These are phyloP conservation scores for Dendrolimus punctatus DNA, from an alignment of 1,140 invertebrate species.

Conservation along the genomic window DNA sequence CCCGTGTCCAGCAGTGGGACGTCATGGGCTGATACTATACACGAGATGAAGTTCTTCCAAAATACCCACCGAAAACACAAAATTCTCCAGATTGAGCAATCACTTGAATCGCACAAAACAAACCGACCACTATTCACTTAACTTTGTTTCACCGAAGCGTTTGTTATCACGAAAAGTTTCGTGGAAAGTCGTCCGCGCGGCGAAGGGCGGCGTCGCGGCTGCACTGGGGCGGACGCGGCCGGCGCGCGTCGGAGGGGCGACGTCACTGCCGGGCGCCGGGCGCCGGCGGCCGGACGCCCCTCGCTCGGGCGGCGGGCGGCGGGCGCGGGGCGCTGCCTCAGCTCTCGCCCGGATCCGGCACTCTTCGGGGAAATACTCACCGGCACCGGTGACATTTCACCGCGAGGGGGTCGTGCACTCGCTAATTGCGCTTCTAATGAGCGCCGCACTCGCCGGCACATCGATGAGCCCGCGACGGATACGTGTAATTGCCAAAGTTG, in stretches of 20 bases:
- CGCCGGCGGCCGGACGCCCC: constrained; percentile 2
- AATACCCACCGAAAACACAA: too few species aligned
- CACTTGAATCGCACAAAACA: too few species aligned
- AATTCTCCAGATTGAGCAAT: too few species aligned
- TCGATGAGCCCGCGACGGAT: too few species aligned
- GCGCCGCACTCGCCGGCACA: constrained; percentile 24
- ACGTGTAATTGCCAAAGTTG: background rate
- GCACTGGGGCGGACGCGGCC: constrained; percentile 9
- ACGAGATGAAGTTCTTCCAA: too few species aligned
- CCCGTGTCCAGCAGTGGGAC: too few species aligned
- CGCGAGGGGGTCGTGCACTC: constrained; percentile 32
- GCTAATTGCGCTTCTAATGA: constrained; percentile 55
- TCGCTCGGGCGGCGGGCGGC: constrained; percentile 5
- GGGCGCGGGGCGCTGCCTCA: constrained; percentile 12
- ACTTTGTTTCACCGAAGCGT: too few species aligned
- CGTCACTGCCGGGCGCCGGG: constrained; percentile 4
- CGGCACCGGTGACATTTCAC: constrained; percentile 45
- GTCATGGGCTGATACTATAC: too few species aligned
- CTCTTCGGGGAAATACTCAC: constrained; percentile 48
- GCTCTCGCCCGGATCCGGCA: constrained; percentile 16
- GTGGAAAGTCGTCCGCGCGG: too few species aligned
- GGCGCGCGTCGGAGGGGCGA: constrained; percentile 7
- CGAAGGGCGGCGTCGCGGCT: too few species aligned
- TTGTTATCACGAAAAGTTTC: too few species aligned
- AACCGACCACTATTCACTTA: too few species aligned